Percentiles rank a stretch among this genome's conserved stretches.
phyloP scores from a whole-genome alignment of 2,888 invertebrate species.

The Euplexia lucipara region DNA sequence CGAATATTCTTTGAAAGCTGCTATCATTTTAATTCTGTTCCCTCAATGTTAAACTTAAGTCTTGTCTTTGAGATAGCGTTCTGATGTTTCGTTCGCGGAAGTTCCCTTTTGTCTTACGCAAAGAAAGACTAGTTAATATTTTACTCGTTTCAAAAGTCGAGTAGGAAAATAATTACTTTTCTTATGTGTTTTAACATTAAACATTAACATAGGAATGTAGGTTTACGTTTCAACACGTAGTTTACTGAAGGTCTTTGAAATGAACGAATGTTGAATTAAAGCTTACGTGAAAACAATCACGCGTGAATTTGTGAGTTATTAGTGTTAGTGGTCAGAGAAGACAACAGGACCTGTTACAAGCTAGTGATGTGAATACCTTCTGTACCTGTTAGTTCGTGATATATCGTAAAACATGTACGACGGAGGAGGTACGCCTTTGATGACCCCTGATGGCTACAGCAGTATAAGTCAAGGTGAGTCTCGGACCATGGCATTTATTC shows the following conservation, averaged over 20 bases:
- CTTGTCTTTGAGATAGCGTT: conserved; percentile 41
- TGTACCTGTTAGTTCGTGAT: conserved; percentile 1
- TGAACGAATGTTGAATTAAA: conserved; percentile 4
- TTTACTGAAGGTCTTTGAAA: not conserved
- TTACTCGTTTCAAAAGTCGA: conserved; percentile 12
- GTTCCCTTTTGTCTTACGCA: conserved; percentile 3
- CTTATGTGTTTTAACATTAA: not conserved
- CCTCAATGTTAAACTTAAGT: conserved; percentile 44
- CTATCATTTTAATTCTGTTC: conserved; percentile 54
- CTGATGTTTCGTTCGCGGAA: conserved; percentile 34
- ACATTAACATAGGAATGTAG: not conserved
- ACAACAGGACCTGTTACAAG: not conserved
- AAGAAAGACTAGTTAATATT: conserved; percentile 23
- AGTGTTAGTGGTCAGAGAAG: not conserved
- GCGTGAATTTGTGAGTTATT: conserved; percentile 2
- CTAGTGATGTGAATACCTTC: conserved; percentile 51
- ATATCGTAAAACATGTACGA: conserved; percentile 74
- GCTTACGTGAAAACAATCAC: conserved; percentile 3
- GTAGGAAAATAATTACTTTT: conserved; percentile 4
- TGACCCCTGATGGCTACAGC: conserved; percentile 88
- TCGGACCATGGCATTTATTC: not conserved
- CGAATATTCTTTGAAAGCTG: conserved; percentile 44
- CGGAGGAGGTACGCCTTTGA: conserved; percentile 84
- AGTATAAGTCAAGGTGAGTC: conserved; percentile 84
- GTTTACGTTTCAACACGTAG: conserved; percentile 1